Evolutionary conservation across 2,888 invertebrate species (phyloP).

Genomic region (Trachelus stipa): DNA sequence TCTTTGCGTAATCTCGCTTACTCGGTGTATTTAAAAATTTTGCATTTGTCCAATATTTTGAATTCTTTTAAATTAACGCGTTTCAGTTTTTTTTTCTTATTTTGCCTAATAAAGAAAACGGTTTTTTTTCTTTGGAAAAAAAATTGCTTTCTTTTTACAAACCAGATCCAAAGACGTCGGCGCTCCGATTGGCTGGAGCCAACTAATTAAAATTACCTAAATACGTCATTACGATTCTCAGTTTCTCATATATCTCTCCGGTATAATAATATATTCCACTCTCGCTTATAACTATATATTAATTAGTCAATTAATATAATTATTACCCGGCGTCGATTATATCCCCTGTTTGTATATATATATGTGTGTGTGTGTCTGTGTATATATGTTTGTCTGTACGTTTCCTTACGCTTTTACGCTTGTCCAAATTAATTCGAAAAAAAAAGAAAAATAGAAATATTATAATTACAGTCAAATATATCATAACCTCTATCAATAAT

Average conservation of each 20-base stretch:
- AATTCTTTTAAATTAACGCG: not conserved
- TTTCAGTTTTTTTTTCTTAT: not conserved
- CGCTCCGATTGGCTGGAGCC: not conserved
- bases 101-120: too few relatives aligned
- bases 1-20: slow-evolving; percentile 19
- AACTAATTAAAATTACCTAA: not conserved
- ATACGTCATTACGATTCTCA: not conserved
- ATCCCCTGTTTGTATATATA: not conserved
- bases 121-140: too few relatives aligned
- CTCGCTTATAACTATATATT: not conserved
- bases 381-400: not conserved
- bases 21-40: slow-evolving; percentile 17
- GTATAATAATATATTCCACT: not conserved
- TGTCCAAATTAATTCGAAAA: slow-evolving; percentile 19
- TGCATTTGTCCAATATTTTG: not conserved
- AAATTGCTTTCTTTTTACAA: not conserved
- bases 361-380: not conserved
- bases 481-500: slow-evolving; percentile 36
- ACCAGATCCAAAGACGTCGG: not conserved
- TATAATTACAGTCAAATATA: slow-evolving; percentile 34
- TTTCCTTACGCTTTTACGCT: not conserved
- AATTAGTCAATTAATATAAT: not conserved
- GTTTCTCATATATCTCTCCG: not conserved
- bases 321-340: not conserved
- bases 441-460: slow-evolving; percentile 27